Conservation (phyloP, 1,140 invertebrate genomes). For the Bombus vancouverensis region DNA sequence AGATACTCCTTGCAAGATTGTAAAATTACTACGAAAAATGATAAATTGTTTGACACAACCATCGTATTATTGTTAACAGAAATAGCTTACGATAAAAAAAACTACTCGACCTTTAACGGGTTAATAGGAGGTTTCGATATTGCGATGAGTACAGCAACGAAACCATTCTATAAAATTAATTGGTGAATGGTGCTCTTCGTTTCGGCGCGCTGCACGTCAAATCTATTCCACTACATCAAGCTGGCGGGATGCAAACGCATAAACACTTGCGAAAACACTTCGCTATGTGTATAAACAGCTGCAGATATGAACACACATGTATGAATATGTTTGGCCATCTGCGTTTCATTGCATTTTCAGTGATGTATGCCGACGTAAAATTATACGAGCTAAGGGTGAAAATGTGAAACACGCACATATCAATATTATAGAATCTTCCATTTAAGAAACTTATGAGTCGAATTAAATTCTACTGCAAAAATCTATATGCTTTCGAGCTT, state of each 20-base stretch:
- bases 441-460: no score
- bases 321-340: no score
- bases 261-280: conserved; percentile 21
- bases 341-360: conserved; percentile 16
- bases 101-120: not conserved
- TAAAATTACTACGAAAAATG: no score
- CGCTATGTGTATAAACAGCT: not conserved
- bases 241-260: not conserved
- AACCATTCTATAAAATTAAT: conserved; percentile 13
- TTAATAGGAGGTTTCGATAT: not conserved
- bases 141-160: not conserved
- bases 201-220: not conserved
- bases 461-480: no score
- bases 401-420: no score
- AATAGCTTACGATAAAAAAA: not conserved
- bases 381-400: no score
- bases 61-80: no score
- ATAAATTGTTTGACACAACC: no score
- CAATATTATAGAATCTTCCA: no score
- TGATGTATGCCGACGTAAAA: no score
- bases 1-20: no score
- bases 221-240: conserved; percentile 10
- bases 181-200: not conserved
- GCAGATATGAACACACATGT: not conserved
- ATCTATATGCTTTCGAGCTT: no score